Base-by-base conservation (phyloP, 2,797 vertebrate genomes). In the Danio kyathit region DNA sequence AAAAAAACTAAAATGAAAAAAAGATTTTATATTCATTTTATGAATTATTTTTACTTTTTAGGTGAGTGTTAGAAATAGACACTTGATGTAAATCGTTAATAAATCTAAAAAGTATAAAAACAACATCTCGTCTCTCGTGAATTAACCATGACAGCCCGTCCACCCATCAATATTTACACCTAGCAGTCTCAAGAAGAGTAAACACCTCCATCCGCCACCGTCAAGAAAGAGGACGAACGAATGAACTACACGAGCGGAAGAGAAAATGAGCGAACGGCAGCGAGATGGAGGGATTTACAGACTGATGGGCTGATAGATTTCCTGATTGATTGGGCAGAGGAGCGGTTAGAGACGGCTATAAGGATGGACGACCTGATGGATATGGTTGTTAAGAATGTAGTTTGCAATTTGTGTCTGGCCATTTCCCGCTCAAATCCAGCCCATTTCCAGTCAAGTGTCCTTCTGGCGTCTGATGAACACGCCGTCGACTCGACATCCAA, bases 151-250 rank as follows among this genome's bases (percentile, higher is more conserved):
- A 84, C 70, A 74, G 76, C 66, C 57, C 38, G 7, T 57, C 64
- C 59, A 54, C 54, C 67, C 83, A 79, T 86, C 83, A 83, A 77
- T 86, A 84, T 81, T 84, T 84, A 77, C 78, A 74, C 65, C 80
- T 49, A 64, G 40, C 69, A 82, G 57, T 74, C 54, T 69, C 38
- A 63, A 49, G 60, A 76, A 80, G 67, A 75, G 80, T 74, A 82
- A 80, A 82, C 69, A 71, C 59, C 59, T 75, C 52, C 2, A 19
- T n/a, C 43, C 46, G 60, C 57, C 59, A 72, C 71, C 61, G 54
- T 56, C 74, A 71, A 21, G 61, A 54, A 29, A 43, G 67, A 16
- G 21, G 19, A 59, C 9, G 19, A 67, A 46, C 16, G 61, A 78
- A 69, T 61, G 46, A 80, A 66, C 43, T 44, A 66, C 13, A 17